These are phyloP conservation scores for Iphiclides podalirius DNA, from an alignment of 2,888 invertebrate species.

Conservation along the genomic window DNA sequence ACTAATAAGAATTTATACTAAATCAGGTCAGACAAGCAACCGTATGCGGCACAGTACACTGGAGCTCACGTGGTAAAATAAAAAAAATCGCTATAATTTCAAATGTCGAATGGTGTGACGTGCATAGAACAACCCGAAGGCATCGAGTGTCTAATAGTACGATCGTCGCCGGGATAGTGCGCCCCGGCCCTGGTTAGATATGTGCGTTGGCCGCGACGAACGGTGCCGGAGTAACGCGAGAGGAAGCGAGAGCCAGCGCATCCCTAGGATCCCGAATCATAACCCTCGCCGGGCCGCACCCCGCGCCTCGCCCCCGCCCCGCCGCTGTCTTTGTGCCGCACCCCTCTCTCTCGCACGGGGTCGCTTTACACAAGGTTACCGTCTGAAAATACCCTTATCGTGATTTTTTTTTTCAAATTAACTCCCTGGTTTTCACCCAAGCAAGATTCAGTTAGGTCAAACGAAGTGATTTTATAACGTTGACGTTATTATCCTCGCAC, in stretches of 20 bases:
- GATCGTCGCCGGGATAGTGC: conserved; percentile 47
- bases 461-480: conserved; percentile 29
- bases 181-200: no score
- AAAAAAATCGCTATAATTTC: conserved; percentile 25
- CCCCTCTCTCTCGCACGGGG: conserved; percentile 72
- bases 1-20: conserved; percentile 13
- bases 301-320: conserved; percentile 53
- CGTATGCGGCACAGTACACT: conserved; percentile 26
- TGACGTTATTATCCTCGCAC: no score
- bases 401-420: conserved; percentile 30
- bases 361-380: conserved; percentile 56
- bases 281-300: conserved; percentile 70
- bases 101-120: conserved; percentile 36
- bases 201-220: conserved; percentile 70
- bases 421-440: background rate
- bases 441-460: conserved; percentile 33
- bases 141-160: conserved; percentile 32
- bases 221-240: conserved; percentile 75
- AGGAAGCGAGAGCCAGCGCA: conserved; percentile 78
- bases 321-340: conserved; percentile 64
- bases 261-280: conserved; percentile 80
- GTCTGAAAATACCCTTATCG: conserved; percentile 51
- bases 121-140: conserved; percentile 30
- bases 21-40: conserved; percentile 2
- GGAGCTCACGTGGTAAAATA: conserved; percentile 13